These are phyloP conservation scores for Spinibarbus caldwelli DNA, from an alignment of 2,797 vertebrate genomes.

Conservation along the genomic window DNA sequence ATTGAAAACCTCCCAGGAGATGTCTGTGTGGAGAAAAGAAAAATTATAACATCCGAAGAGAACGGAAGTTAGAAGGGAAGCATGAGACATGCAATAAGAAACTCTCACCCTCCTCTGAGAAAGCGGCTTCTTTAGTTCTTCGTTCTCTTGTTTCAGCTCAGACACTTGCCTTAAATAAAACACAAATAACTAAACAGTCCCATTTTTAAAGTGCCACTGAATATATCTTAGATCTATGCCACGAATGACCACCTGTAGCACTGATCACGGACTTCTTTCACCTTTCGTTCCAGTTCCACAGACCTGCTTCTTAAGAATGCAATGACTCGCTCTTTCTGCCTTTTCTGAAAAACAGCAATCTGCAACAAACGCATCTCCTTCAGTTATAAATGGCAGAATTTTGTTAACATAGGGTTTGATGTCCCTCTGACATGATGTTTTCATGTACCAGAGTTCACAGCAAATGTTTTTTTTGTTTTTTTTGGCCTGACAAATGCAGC, in stretches of 20 bases:
- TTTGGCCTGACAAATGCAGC: not conserved
- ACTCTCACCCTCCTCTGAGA: constrained; percentile 81
- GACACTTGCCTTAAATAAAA: constrained; percentile 77
- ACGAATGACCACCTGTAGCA: constrained; percentile 68
- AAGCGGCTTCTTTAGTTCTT: constrained; percentile 84
- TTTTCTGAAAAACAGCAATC: constrained; percentile 85
- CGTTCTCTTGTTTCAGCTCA: constrained; percentile 79
- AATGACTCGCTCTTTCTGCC: constrained; percentile 80
- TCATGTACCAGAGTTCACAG: not conserved
- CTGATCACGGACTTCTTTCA: constrained; percentile 78
- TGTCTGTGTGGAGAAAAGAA: constrained; percentile 63
- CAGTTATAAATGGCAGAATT: not conserved
- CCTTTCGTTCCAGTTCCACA: constrained; percentile 75
- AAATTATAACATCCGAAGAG: not conserved
- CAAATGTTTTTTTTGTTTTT: not conserved
- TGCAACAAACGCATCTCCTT: constrained; percentile 58
- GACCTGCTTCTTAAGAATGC: constrained; percentile 80
- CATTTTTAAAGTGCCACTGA: not conserved
- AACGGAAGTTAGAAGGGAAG: not conserved
- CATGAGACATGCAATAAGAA: not conserved
- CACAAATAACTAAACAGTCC: constrained; percentile 44
- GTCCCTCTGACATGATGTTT: not conserved
- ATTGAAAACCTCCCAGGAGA: constrained; percentile 72
- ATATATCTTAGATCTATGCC: not conserved
- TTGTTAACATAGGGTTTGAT: not conserved